Evolutionary conservation across 2,888 invertebrate genomes (phyloP).

Genomic region (Cerceris rybyensis): DNA sequence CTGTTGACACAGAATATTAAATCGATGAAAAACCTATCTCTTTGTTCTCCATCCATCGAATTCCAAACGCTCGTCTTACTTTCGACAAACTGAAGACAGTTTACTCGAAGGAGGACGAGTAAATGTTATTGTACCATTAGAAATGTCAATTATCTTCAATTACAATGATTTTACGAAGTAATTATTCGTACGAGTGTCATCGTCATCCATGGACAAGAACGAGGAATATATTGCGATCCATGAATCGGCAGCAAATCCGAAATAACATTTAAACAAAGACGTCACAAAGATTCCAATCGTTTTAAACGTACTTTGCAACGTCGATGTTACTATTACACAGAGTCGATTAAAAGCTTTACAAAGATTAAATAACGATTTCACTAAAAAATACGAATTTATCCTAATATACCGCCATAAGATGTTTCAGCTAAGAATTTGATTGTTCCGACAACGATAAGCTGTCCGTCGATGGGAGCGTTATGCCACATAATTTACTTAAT

Average conservation of each 20-base stretch:
- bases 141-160: too few relatives aligned
- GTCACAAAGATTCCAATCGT: background rate
- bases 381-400: conserved; percentile 32
- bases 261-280: conserved; percentile 2
- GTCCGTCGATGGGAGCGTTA: conserved; percentile 53
- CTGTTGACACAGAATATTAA: too few relatives aligned
- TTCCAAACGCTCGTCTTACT: too few relatives aligned
- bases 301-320: conserved; percentile 20
- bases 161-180: too few relatives aligned
- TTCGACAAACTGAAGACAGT: too few relatives aligned
- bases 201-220: background rate
- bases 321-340: conserved; percentile 29
- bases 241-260: too few relatives aligned
- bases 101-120: too few relatives aligned
- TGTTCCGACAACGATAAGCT: conserved; percentile 50
- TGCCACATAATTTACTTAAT: conserved; percentile 64
- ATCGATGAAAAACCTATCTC: too few relatives aligned
- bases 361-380: conserved; percentile 51
- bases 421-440: conserved; percentile 53
- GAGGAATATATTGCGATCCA: too few relatives aligned
- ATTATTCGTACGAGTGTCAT: background rate
- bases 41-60: too few relatives aligned
- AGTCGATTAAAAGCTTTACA: conserved; percentile 45
- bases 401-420: conserved; percentile 38
- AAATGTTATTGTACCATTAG: too few relatives aligned